phyloP scores from a whole-genome alignment of 1,140 invertebrate species.

The Elymnias hypermnestra region DNA sequence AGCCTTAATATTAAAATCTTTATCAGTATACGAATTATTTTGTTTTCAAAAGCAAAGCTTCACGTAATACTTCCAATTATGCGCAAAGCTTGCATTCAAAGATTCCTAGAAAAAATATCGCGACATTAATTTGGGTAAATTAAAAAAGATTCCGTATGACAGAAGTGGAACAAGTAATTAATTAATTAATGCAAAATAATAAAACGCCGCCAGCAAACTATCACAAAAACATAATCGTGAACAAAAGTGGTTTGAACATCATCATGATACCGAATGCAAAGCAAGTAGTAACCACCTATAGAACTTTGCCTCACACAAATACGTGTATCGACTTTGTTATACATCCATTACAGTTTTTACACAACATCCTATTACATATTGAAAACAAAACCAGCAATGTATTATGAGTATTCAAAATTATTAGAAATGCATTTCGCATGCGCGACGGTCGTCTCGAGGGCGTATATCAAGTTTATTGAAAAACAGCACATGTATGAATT shows the following conservation, averaged over 20 bases:
- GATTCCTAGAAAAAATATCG: no score
- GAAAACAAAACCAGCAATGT: constrained; percentile 21
- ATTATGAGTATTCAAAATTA: constrained; percentile 11
- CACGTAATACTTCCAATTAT: no score
- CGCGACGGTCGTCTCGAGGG: constrained; percentile 44
- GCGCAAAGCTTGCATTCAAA: no score
- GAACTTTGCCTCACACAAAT: constrained; percentile 18
- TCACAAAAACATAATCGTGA: constrained; percentile 44
- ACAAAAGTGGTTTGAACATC: constrained; percentile 47
- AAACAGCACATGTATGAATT: constrained; percentile 8
- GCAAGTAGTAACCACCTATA: constrained; percentile 28
- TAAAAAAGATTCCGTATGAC: no score
- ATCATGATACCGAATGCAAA: constrained; percentile 42
- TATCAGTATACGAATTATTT: no score
- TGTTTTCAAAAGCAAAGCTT: no score
- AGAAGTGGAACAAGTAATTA: constrained; percentile 13
- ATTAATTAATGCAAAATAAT: constrained; percentile 35
- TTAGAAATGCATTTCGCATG: constrained; percentile 26
- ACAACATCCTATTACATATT: neutral
- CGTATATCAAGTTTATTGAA: constrained; percentile 19
- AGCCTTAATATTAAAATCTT: no score
- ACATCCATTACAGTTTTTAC: constrained; percentile 22
- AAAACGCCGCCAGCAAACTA: constrained; percentile 33
- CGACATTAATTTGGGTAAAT: no score
- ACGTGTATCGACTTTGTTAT: constrained; percentile 1